Evolutionary conservation across 1,140 invertebrate genomes (phyloP).

Genomic region (Zeugodacus cucurbitae): DNA sequence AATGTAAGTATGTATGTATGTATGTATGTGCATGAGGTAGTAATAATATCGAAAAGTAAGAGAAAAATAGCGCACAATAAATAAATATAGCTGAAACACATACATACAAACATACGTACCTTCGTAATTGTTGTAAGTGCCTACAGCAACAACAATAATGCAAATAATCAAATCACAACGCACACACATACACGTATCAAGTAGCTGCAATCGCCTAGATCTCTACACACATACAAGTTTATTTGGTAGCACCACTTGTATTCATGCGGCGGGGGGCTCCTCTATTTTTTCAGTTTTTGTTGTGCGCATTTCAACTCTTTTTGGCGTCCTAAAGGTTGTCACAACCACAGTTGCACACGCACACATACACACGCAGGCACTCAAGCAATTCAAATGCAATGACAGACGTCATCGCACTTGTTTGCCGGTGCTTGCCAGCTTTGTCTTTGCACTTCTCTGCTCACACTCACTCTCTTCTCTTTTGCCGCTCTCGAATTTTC

Average conservation of each 20-base stretch:
- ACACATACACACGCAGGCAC: neutral
- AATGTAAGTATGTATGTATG: neutral
- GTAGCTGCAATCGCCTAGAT: no score
- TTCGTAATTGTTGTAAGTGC: constrained; percentile 23
- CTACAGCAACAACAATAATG: neutral
- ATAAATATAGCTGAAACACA: neutral
- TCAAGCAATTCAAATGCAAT: neutral
- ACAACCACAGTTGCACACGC: neutral
- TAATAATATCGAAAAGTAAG: constrained; percentile 8
- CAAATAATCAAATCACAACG: neutral
- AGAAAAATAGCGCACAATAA: neutral
- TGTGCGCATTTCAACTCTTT: constrained; percentile 2
- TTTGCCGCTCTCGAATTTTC: neutral
- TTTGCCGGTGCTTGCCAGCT: neutral
- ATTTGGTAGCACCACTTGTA: neutral
- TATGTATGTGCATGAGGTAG: neutral
- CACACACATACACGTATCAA: neutral
- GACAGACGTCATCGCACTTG: neutral
- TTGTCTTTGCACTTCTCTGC: neutral
- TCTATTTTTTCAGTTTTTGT: constrained; percentile 5
- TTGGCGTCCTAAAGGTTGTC: constrained; percentile 13
- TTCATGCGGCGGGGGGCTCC: neutral
- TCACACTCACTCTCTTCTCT: neutral
- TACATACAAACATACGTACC: no score
- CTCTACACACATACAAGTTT: neutral